Conservation (phyloP, 2,113 vertebrate species). For the Petroica traversi region DNA sequence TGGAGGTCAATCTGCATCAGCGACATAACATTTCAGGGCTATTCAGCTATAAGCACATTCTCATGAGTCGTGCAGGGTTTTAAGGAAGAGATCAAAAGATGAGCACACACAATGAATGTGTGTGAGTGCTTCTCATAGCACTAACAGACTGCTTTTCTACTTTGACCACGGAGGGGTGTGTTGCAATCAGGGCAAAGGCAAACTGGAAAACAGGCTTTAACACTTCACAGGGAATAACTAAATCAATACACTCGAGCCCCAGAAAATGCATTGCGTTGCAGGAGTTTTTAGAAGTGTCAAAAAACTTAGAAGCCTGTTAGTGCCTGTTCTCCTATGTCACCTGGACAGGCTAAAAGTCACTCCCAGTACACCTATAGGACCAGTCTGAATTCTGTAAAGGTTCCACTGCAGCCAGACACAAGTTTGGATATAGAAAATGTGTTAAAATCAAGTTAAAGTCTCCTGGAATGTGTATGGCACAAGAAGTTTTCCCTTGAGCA, state of each 20-base stretch:
- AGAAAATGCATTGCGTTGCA: background rate
- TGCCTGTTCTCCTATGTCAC: background rate
- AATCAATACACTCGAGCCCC: background rate
- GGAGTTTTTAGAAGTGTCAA: background rate
- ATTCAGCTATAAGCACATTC: conserved; percentile 33
- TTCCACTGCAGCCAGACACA: background rate
- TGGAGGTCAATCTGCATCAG: conserved; percentile 52
- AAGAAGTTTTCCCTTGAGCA: background rate
- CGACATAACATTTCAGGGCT: conserved; percentile 18
- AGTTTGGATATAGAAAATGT: background rate
- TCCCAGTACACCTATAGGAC: background rate
- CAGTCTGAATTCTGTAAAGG: background rate
- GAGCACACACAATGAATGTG: background rate
- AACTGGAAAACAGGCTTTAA: conserved; percentile 4
- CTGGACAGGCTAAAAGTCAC: background rate
- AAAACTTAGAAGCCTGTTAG: background rate
- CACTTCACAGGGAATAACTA: background rate
- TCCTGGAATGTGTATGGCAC: background rate
- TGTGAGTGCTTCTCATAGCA: background rate
- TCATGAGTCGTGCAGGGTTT: background rate
- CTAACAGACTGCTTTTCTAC: conserved; percentile 5
- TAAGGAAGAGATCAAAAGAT: conserved; percentile 43
- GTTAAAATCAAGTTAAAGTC: background rate
- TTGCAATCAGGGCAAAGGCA: background rate
- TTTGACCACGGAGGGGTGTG: background rate